Conservation (phyloP, 2,888 invertebrate genomes). For the Unio delphinus region DNA sequence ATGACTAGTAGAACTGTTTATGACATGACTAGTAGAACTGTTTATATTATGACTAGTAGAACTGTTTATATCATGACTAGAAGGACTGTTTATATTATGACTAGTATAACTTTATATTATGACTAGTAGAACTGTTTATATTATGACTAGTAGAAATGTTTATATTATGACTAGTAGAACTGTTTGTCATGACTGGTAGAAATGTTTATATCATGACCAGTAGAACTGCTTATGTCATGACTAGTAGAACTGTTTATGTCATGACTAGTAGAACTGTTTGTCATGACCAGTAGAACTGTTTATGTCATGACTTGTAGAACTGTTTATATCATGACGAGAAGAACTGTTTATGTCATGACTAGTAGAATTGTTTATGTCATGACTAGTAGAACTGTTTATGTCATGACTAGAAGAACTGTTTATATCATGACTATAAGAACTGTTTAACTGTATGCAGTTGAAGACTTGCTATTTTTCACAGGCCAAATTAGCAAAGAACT, state of each 20-base stretch:
- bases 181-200: not conserved
- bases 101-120: not conserved
- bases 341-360: not conserved
- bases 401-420: no score
- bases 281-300: no score
- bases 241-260: not conserved
- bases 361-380: not conserved
- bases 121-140: not conserved
- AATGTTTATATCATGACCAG: not conserved
- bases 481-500: conserved; percentile 94
- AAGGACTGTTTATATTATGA: not conserved
- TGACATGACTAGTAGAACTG: not conserved
- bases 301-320: not conserved
- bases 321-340: no score
- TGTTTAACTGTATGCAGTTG: conserved; percentile 1
- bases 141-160: not conserved
- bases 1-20: not conserved
- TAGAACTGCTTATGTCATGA: not conserved
- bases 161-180: not conserved
- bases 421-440: not conserved
- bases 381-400: not conserved
- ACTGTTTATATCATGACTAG: not conserved
- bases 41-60: no score
- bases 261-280: not conserved
- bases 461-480: conserved; percentile 55